phyloP scores from a whole-genome alignment of 2,113 vertebrate genomes.

The Hippoglossus stenolepis region DNA sequence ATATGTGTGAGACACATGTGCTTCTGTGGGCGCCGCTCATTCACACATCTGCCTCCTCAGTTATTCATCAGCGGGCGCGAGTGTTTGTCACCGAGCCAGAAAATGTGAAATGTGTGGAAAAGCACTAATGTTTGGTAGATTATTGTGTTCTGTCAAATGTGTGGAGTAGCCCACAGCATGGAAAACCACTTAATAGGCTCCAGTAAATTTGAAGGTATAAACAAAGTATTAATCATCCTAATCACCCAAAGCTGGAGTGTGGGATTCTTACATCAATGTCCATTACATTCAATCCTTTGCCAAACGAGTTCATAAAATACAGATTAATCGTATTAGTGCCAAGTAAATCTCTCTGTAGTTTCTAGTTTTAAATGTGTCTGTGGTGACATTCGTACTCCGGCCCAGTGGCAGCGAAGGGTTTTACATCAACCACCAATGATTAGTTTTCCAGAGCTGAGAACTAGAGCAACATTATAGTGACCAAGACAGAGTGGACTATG shows the following conservation, averaged over 20 bases:
- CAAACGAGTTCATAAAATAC: background rate
- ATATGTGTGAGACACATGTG: background rate
- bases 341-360: background rate
- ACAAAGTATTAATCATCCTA: background rate
- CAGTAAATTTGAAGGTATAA: background rate
- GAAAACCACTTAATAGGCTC: too few species aligned
- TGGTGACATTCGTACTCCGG: too few species aligned
- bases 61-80: slow-evolving; percentile 17
- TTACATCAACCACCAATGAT: too few species aligned
- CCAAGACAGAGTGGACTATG: background rate
- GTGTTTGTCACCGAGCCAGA: background rate
- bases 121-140: background rate
- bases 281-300: background rate
- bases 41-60: slow-evolving; percentile 44
- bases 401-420: too few species aligned
- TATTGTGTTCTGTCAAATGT: too few species aligned
- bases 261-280: background rate
- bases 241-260: background rate
- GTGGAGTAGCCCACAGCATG: too few species aligned
- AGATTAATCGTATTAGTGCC: background rate
- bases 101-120: background rate
- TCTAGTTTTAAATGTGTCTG: background rate
- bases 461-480: background rate
- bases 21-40: slow-evolving; percentile 26
- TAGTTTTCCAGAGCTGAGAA: background rate